Conservation (phyloP, 2,797 vertebrate species). For the Galagoides demidoff region DNA sequence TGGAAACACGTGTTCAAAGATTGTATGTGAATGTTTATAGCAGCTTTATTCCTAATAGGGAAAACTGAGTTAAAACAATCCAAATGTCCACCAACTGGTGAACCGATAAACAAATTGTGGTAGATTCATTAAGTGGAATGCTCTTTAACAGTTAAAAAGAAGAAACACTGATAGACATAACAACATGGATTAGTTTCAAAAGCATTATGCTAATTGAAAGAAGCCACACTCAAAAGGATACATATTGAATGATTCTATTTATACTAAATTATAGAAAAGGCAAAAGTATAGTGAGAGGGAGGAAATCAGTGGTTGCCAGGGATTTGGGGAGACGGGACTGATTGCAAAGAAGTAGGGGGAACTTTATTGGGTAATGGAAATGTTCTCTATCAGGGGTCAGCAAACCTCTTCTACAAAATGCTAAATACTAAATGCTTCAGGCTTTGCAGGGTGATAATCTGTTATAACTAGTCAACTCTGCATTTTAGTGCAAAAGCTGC, state of each 20-base stretch:
- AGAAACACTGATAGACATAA: not conserved
- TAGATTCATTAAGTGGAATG: not conserved
- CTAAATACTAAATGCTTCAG: not conserved
- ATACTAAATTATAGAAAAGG: conserved; percentile 30
- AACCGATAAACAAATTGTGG: not conserved
- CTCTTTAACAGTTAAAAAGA: conserved; percentile 28
- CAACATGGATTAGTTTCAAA: not conserved
- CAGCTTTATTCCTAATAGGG: conserved; percentile 3
- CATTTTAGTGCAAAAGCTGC: not conserved
- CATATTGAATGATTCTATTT: not conserved
- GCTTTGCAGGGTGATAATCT: not conserved
- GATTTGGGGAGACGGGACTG: not conserved
- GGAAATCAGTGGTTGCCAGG: not conserved
- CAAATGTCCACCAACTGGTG: not conserved
- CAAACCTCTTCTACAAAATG: not conserved
- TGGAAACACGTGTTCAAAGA: not conserved
- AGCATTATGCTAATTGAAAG: not conserved
- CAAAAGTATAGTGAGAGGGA: not conserved
- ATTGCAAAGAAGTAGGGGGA: not conserved
- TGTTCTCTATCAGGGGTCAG: not conserved
- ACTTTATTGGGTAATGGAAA: not conserved
- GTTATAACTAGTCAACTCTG: not conserved
- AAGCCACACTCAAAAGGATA: not conserved
- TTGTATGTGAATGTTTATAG: not conserved
- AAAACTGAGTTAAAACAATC: conserved; percentile 19